Conservation (phyloP, 2,888 invertebrate genomes). For the Flabesymbios commensalis region DNA sequence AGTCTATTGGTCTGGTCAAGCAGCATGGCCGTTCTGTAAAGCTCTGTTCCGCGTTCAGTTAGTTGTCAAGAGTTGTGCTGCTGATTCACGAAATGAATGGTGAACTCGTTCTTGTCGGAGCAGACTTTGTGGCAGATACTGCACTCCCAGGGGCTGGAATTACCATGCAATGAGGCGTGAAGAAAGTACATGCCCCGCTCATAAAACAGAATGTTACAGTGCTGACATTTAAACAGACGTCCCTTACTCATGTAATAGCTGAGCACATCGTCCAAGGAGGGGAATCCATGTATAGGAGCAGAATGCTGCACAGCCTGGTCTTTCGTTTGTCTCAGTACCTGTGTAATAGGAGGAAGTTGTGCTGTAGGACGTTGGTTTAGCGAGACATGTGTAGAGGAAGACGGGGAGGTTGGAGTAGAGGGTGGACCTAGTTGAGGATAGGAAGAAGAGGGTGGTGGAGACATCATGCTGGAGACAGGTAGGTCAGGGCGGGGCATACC, state of each 20-base stretch:
- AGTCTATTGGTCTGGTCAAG: no score
- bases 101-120: constrained; percentile 50
- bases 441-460: constrained; percentile 14
- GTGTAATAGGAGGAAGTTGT: constrained; percentile 37
- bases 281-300: constrained; percentile 39
- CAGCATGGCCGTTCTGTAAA: no score
- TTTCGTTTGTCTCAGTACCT: constrained; percentile 29
- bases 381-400: neutral
- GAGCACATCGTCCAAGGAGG: constrained; percentile 43
- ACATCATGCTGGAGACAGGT: constrained; percentile 10
- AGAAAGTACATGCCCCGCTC: constrained; percentile 51
- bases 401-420: constrained; percentile 1
- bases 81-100: constrained; percentile 50
- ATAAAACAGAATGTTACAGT: constrained; percentile 50
- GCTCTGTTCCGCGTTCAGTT: no score
- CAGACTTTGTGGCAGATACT: constrained; percentile 48
- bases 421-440: neutral
- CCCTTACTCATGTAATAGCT: constrained; percentile 48
- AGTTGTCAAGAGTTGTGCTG: constrained; percentile 39
- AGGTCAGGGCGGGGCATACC: constrained; percentile 14
- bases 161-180: constrained; percentile 48
- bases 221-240: constrained; percentile 46
- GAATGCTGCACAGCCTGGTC: constrained; percentile 44
- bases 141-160: constrained; percentile 49
- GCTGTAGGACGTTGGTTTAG: constrained; percentile 29